Percentiles rank a stretch among this genome's conserved stretches.
Conservation (phyloP, 2,797 vertebrate species). For the Schizopygopsis malacanthus region DNA sequence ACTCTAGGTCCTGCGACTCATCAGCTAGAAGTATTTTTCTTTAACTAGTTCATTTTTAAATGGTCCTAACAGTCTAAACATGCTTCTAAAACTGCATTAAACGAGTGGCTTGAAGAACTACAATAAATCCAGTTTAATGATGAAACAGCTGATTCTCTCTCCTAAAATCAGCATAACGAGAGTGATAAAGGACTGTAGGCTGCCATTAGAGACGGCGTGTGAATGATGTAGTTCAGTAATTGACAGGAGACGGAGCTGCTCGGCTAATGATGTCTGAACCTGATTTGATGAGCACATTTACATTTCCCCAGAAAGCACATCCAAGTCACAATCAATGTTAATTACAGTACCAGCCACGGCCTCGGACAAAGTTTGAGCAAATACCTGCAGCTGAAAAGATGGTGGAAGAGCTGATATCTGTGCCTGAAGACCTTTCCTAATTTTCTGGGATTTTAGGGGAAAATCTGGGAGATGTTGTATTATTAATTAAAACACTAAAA, state of each 20-base stretch:
- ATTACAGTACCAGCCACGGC: conserved; percentile 61
- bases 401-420: neutral
- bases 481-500: neutral
- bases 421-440: neutral
- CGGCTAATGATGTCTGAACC: conserved; percentile 67
- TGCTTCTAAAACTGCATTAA: neutral
- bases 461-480: neutral
- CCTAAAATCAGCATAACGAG: neutral
- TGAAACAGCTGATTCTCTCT: neutral
- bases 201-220: neutral
- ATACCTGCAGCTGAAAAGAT: neutral
- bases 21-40: neutral
- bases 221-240: neutral
- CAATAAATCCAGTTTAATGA: neutral
- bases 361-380: conserved; percentile 59
- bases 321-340: conserved; percentile 72
- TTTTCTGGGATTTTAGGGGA: neutral
- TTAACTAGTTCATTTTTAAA: neutral
- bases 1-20: neutral
- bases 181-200: neutral
- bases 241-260: conserved; percentile 22
- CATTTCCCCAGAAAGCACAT: conserved; percentile 72
- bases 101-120: neutral
- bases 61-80: neutral
- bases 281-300: conserved; percentile 69